Base-by-base conservation (phyloP, 2,113 vertebrate genomes). In the Callithrix jacchus region DNA sequence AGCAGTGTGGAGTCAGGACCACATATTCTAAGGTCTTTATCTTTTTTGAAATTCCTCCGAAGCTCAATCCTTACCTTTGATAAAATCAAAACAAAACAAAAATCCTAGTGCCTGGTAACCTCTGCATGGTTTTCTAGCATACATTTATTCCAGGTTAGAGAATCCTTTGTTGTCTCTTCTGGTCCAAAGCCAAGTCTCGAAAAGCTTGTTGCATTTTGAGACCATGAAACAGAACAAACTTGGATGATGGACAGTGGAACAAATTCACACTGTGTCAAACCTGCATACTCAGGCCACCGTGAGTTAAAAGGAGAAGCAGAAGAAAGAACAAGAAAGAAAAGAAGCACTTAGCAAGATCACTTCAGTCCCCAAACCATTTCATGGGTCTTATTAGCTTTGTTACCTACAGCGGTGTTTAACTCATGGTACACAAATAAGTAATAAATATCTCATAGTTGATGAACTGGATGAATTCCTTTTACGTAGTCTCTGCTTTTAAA, bases 61-160 rank as follows among this genome's bases (percentile, higher is more conserved):
- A 30, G 8, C 64, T 77, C 35, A 68, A 20, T 37, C 32, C 25
- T 93, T 32, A 64, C 18, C 54, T 94, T 54, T 37, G 40, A 54
- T 80, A 83, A 84, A 76, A 42, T n/a, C 23, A 81, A 93, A 91
- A 27, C 8, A 90, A 87, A 94, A 20, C 54, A 83, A 90, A 85
- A 30, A 14, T 8, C 23, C 47, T 92, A 45, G 47, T 79, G 7
- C 74, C 76, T 77, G 23, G 54, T 45, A 95, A 86, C n/a, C 20
- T 95, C 70, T 79, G 20, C 8, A 27, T 76, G n/a, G 45, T 45
- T 80, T 91, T 77, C n/a, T 58, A 81, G n/a, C 9, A 30, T 56
- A 47, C 13, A 87, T 96, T 93, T 93, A 10, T 76, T 92, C 45
- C 76, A 87, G 66, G 73, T 47, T 70, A 37, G 61, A 87, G 64